Base-by-base conservation (phyloP, 37 sponge, comb jelly and placozoan genomes). In the Halichondria panicea region DNA sequence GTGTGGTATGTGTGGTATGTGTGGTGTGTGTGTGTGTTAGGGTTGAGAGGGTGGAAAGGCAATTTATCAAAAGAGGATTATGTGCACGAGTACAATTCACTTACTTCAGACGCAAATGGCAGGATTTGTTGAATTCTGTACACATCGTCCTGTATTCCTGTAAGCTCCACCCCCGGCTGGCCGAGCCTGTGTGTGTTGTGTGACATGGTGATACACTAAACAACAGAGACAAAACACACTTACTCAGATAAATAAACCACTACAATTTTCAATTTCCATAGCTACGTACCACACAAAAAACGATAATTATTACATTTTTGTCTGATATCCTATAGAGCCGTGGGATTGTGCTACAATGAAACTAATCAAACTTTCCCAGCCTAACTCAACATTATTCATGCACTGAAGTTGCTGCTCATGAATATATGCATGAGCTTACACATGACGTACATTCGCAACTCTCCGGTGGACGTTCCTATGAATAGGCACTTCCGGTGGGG, bases 381-480 rank as follows among this genome's bases (percentile, higher is more conserved):
- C 8, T 35, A 64, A 64, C 11, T 8, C 8, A 36, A 64, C 6
- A 35, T 37, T 35, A 34, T 22, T 11, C 60, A 58, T n/a, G 60
- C 6, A n/a, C 25, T 58, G 19, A 7, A 58, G 19, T 25, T 6
- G 6, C 60, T n/a, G n/a, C 15, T 11, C 40, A 64, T 31, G 39
- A 37, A 36, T 22, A 35, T 34, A 9, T 22, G 11, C 66, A 64
- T 6, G 22, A 4, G 11, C 66, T n/a, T 22, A 13, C 18, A 56
- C 46, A 22, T 18, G 1, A 74, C 85, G 80, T 35, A 91, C 92
- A 91, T 79, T 73, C 83, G 68, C 18, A 94, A 22, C 80, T 90
- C 95, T 67, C 95, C 95, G 2, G 79, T 72, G 1, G 70, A 35
- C 4, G 95, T 94, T 18, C 95, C 95, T 35, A 94, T 75, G 64